phyloP scores from a whole-genome alignment of 2,113 vertebrate genomes.

The Xiphophorus hellerii region DNA sequence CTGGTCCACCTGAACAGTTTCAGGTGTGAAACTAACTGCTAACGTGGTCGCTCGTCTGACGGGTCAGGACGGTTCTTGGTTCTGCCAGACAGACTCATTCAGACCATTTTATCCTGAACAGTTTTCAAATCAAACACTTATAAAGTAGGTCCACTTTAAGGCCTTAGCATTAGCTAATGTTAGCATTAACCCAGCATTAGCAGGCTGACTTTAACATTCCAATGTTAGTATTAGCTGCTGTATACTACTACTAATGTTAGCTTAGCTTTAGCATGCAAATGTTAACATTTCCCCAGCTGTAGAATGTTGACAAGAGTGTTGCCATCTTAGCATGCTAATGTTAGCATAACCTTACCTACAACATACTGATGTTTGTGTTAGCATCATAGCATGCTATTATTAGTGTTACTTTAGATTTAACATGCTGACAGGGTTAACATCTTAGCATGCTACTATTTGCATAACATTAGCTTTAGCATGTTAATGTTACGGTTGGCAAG shows the following conservation, averaged over 20 bases:
- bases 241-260: too few species aligned
- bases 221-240: too few species aligned
- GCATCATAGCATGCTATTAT: neutral
- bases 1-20: neutral
- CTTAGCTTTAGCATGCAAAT: neutral
- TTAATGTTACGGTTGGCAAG: neutral
- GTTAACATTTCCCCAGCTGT: neutral
- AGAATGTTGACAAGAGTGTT: neutral
- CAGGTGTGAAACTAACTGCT: neutral
- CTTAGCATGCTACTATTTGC: neutral
- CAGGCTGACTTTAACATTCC: too few species aligned
- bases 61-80: neutral
- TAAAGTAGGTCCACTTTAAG: too few species aligned
- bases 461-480: too few species aligned
- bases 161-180: too few species aligned
- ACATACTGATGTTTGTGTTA: neutral
- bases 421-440: neutral
- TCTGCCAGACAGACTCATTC: neutral
- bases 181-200: too few species aligned
- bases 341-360: too few species aligned
- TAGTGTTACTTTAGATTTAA: neutral
- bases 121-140: too few species aligned
- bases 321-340: neutral
- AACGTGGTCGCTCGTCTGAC: neutral
- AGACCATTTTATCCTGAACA: neutral